Percentiles rank a stretch among this genome's conserved stretches.
Conservation (phyloP, 2,797 vertebrate species). For the Muscicapa comitata region DNA sequence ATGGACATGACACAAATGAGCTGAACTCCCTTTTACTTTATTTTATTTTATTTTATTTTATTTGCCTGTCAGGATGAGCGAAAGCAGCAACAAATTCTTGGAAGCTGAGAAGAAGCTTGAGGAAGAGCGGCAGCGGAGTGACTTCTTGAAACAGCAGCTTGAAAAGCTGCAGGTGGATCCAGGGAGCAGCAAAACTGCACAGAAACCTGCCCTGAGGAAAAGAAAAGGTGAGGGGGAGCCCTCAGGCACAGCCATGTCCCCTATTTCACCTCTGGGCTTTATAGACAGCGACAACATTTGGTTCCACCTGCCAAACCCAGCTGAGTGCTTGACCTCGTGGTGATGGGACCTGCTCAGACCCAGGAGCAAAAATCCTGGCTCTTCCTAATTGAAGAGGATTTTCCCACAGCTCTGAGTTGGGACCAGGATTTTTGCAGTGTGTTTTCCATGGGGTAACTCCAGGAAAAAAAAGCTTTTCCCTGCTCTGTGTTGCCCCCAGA, state of each 20-base stretch:
- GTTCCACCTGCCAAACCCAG: background rate
- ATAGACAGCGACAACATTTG: background rate
- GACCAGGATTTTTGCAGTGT: background rate
- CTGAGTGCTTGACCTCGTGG: background rate
- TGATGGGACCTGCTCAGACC: background rate
- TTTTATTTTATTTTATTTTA: background rate
- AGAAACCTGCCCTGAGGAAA: constrained; percentile 3
- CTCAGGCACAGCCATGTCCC: rapidly evolving
- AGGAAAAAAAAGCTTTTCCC: background rate
- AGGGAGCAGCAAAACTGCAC: background rate
- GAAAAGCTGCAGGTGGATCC: constrained; percentile 72
- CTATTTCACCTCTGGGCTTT: background rate
- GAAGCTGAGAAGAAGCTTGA: constrained; percentile 74
- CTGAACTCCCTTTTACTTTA: background rate
- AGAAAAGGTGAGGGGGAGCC: constrained; percentile 44
- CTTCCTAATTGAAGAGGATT: background rate
- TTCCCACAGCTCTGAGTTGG: background rate
- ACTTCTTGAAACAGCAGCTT: constrained; percentile 73
- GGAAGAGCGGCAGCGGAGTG: constrained; percentile 36
- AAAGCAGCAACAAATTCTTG: constrained; percentile 58
- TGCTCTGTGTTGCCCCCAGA: background rate
- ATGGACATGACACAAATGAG: background rate
- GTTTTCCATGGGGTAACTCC: background rate
- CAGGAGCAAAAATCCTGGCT: background rate
- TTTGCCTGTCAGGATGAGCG: constrained; percentile 71